Conservation (phyloP, 2,797 vertebrate species). For the Vultur gryphus region DNA sequence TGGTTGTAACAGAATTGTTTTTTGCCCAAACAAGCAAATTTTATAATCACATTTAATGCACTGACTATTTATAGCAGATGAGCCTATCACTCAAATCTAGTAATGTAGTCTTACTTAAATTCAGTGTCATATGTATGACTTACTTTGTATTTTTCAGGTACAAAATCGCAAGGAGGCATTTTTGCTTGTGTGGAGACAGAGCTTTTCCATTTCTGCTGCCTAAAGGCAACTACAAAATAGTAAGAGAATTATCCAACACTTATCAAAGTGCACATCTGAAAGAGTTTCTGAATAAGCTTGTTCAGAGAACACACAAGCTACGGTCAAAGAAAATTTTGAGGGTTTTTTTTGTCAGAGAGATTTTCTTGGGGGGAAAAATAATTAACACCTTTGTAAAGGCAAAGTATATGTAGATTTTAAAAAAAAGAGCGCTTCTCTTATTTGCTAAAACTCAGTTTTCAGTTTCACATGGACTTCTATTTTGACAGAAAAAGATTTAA, state of each 20-base stretch:
- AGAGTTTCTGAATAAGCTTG: neutral
- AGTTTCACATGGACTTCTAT: neutral
- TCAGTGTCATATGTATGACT: neutral
- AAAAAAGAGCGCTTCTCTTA: neutral
- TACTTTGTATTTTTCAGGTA: slow-evolving; percentile 85
- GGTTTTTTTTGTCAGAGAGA: neutral
- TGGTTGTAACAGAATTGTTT: rapidly evolving
- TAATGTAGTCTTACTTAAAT: neutral
- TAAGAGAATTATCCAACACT: neutral
- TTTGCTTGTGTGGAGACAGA: slow-evolving; percentile 50
- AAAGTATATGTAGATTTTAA: neutral
- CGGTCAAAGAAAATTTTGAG: rapidly evolving
- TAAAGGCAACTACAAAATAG: slow-evolving; percentile 68
- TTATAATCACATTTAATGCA: neutral
- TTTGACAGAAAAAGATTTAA: neutral
- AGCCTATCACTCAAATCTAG: neutral
- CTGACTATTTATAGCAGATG: neutral
- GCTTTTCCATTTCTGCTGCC: slow-evolving; percentile 60
- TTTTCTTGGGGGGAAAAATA: neutral
- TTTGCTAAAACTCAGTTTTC: neutral
- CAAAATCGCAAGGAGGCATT: slow-evolving; percentile 88
- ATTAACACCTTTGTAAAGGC: neutral
- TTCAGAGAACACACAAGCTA: neutral
- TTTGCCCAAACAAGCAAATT: neutral
- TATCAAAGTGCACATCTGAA: neutral